Evolutionary conservation across 2,113 vertebrate species (phyloP), one percentile per base, ranked within the genome.

Genomic region (Corythoichthys intestinalis): DNA sequence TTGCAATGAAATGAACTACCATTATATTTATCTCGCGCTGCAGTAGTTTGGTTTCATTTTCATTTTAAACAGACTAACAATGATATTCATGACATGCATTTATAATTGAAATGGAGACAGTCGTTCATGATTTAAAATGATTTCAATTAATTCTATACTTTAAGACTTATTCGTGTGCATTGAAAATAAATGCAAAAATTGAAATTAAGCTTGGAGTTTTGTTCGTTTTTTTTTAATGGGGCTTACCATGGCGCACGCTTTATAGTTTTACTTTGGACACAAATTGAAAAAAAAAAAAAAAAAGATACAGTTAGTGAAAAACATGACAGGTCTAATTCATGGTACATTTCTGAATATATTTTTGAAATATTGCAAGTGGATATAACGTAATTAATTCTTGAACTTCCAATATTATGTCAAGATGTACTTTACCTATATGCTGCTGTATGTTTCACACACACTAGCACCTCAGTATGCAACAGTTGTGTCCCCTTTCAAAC

Each of bases 101-200:
- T 85, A 83, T 80, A 83, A 79, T 65, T 44, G 41, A 44, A 44
- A 44, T 8, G 9, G 53, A 69, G 83, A 82, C 76, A 74, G 71
- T 58, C 70, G 80, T 83, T 87, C 82, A 88, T 87, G 72, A 88
- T 83, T 87, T 85, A 88, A 87, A 89, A 28, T 28, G 80, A 88
- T 87, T 28, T 28, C 20, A 28, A 83, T 83, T 76, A 85, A 82
- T 86, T 88, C 82, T 86, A 81, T 79, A 84, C 82, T 86, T 85
- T 76, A 5, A 44, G 41, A 44, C 2, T 44, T 4, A 44, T 8
- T 44, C 6, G 41, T 44, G 41, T 8, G 41, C 41, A 44, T 2
- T 5, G 41, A 44, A 44, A 44, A 44, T 44, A 44, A 44, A 44
- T 8, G 41, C 41, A 44, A 7, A 6, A 8, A 44, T 44, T 5